Percentiles rank a stretch among this genome's conserved stretches.
Conservation (phyloP, 1,140 invertebrate species). For the Ips typographus region DNA sequence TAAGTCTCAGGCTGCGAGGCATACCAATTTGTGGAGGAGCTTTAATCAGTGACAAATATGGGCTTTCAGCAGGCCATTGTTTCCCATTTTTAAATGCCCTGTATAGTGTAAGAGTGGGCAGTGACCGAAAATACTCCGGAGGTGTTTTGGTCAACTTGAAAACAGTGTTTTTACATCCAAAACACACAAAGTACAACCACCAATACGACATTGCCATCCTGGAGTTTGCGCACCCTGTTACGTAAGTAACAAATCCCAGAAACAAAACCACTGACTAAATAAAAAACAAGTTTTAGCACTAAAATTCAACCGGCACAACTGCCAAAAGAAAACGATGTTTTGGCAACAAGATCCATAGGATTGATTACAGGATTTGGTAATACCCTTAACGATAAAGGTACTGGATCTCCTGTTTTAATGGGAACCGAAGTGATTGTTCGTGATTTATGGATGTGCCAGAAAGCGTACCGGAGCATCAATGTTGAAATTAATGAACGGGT, state of each 20-base stretch:
- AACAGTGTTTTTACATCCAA: slow-evolving; percentile 14
- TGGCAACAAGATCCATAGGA: slow-evolving; percentile 1
- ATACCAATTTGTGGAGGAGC: slow-evolving; percentile 12
- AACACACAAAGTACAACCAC: neutral
- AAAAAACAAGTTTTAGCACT: slow-evolving; percentile 5
- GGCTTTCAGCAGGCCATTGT: slow-evolving; percentile 17
- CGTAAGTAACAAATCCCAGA: slow-evolving; percentile 7
- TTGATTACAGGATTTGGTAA: slow-evolving; percentile 16
- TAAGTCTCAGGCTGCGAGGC: neutral
- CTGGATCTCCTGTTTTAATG: slow-evolving; percentile 4
- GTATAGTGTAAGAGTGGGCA: slow-evolving; percentile 13
- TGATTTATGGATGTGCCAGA: slow-evolving; percentile 1
- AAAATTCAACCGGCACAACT: slow-evolving; percentile 15
- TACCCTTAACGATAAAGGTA: neutral
- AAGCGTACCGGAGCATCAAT: neutral
- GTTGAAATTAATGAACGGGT: slow-evolving; percentile 14
- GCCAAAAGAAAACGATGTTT: neutral
- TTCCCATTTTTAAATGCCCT: neutral
- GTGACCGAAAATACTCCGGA: neutral
- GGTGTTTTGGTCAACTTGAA: slow-evolving; percentile 1
- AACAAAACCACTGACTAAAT: neutral
- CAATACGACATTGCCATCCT: slow-evolving; percentile 17
- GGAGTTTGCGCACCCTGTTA: neutral
- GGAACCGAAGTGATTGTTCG: slow-evolving; percentile 4
- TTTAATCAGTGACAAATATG: slow-evolving; percentile 13